Percentiles rank a stretch among this genome's conserved stretches.
These are phyloP conservation scores for Poecilia wingei DNA, from an alignment of 2,797 vertebrate species.

Conservation along the genomic window DNA sequence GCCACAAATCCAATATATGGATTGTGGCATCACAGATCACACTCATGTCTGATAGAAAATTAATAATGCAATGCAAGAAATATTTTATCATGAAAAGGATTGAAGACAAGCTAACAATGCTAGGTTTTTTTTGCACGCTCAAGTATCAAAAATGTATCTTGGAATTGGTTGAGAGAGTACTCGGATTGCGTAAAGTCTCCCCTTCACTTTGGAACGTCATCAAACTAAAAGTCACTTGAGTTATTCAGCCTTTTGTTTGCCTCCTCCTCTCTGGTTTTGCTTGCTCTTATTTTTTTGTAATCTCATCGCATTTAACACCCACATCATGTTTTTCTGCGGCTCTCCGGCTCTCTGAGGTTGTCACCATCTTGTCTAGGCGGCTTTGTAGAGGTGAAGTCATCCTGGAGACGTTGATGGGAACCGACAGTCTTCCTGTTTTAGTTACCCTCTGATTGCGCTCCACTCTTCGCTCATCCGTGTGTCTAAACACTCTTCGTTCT, in stretches of 20 bases:
- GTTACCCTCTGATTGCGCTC: conserved; percentile 74
- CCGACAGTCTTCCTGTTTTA: conserved; percentile 73
- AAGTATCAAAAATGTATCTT: neutral
- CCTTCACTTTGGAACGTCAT: neutral
- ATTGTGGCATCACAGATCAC: too few species aligned
- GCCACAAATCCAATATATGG: too few species aligned
- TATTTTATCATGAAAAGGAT: neutral
- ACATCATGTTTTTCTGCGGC: conserved; percentile 39
- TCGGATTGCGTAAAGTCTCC: neutral
- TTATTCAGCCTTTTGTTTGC: conserved; percentile 26
- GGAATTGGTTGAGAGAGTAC: neutral
- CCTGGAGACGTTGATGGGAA: conserved; percentile 65
- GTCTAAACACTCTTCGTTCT: conserved; percentile 71
- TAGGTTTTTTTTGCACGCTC: neutral
- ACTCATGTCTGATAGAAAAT: neutral
- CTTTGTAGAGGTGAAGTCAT: conserved; percentile 69
- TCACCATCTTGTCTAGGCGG: conserved; percentile 64
- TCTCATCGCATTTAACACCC: conserved; percentile 44
- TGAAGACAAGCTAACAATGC: neutral
- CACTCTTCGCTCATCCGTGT: conserved; percentile 67
- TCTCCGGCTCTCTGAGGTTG: conserved; percentile 52
- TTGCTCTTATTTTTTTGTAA: conserved; percentile 49
- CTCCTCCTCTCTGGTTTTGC: conserved; percentile 31
- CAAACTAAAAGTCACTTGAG: conserved; percentile 29
- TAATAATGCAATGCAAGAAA: neutral